phyloP scores from a whole-genome alignment of 2,113 vertebrate species.

The Brachionichthys hirsutus region DNA sequence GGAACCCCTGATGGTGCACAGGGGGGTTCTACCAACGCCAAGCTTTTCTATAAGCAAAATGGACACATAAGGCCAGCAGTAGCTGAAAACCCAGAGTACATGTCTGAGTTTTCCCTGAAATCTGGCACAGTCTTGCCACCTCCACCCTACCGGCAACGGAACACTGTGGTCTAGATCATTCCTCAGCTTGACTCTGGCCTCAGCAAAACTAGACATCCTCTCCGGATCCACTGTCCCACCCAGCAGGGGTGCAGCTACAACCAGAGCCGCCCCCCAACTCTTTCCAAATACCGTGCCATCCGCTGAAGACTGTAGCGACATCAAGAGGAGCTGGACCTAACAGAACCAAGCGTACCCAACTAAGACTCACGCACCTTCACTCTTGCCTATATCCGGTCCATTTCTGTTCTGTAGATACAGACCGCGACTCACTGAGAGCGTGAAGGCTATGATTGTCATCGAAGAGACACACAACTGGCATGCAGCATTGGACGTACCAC shows the following conservation, averaged over 20 bases:
- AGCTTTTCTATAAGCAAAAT: conserved; percentile 96
- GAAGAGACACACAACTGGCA: conserved; percentile 5
- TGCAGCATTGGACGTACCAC: conserved; percentile 10
- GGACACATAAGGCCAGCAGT: conserved; percentile 89
- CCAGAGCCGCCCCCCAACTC: conserved; percentile 18
- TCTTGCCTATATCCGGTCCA: conserved; percentile 35
- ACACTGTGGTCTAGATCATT: conserved; percentile 90
- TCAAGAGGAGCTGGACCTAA: conserved; percentile 30
- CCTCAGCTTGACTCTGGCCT: conserved; percentile 32
- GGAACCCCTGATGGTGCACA: conserved; percentile 75
- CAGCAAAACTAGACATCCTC: conserved; percentile 42
- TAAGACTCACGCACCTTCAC: conserved; percentile 25
- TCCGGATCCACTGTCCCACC: conserved; percentile 43
- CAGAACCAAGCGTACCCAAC: conserved; percentile 24
- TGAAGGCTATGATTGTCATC: conserved; percentile 9
- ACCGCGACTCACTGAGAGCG: conserved; percentile 19
- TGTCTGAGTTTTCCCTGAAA: conserved; percentile 92
- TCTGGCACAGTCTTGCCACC: conserved; percentile 91
- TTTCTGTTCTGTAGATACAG: conserved; percentile 65
- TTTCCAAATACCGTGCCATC: conserved; percentile 37
- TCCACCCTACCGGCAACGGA: conserved; percentile 96
- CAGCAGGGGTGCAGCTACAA: conserved; percentile 12
- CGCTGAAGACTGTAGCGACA: conserved; percentile 60
- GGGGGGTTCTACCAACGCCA: conserved; percentile 90
- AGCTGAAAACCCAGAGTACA: conserved; percentile 95